Percentiles rank a stretch among this genome's conserved stretches.
phyloP scores from a whole-genome alignment of 2,888 invertebrate species.

The Mesochorus sp. region DNA sequence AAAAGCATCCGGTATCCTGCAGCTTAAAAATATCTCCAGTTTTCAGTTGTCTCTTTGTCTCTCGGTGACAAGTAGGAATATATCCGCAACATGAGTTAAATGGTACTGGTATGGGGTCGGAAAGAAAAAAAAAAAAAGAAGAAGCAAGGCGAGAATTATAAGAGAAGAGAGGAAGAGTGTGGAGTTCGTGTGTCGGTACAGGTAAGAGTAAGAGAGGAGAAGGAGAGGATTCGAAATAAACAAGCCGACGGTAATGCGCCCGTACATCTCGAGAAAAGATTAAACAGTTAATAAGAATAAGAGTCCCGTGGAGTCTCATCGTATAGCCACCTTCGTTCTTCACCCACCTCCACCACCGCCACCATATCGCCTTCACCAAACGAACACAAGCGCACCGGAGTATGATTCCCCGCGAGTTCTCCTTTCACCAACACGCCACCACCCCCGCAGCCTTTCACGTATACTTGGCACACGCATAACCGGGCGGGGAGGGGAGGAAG shows the following conservation, averaged over 20 bases:
- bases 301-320: conserved; percentile 76
- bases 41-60: conserved; percentile 37
- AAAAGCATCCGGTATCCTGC: conserved; percentile 38
- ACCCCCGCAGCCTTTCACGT: conserved; percentile 60
- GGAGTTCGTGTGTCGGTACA: conserved; percentile 2
- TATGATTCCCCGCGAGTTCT: conserved; percentile 73
- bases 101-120: conserved; percentile 19
- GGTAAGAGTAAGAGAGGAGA: conserved; percentile 23
- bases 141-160: conserved; percentile 51
- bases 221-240: conserved; percentile 75
- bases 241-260: conserved; percentile 79
- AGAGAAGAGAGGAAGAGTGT: conserved; percentile 24
- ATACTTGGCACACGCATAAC: conserved; percentile 53
- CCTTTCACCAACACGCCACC: conserved; percentile 71
- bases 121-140: conserved; percentile 9
- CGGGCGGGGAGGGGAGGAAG: conserved; percentile 69
- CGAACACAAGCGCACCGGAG: conserved; percentile 43
- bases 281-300: conserved; percentile 83
- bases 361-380: conserved; percentile 23
- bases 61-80: conserved; percentile 50
- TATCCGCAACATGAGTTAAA: conserved; percentile 23
- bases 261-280: conserved; percentile 82
- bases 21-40: conserved; percentile 36
- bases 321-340: conserved; percentile 26
- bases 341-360: conserved; percentile 37